Base-by-base conservation (phyloP, 92 coral and sea anemone species). In the Epizoanthus fatuus region DNA sequence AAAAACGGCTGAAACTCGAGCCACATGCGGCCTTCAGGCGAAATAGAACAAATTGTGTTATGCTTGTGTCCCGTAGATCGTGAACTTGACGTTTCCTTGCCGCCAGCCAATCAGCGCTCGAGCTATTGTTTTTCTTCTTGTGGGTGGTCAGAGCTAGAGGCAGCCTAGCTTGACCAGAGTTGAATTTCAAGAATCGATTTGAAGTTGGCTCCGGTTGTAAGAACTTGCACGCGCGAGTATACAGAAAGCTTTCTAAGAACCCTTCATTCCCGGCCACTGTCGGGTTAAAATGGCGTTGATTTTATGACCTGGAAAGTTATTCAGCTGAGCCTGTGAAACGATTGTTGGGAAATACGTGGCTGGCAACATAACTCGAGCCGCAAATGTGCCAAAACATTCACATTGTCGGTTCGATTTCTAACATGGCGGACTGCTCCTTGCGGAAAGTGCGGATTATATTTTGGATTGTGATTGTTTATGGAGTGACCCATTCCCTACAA, bases 131-230 rank as follows among this genome's bases (percentile, higher is more conserved):
- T 75, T 54, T 20, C 80, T 55, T 74, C 52, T 75, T 77, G 55
- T 77, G 82, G 82, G 82, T 77, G 82, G 82, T 77, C 82, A 77
- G 7, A n/a, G n/a, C n/a, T n/a, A n/a, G n/a, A 47, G 52, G 52
- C 52, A 47, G 52, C 52, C 52, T 47, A 47, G 52, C 52, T 47
- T 47, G 52, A 47, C 52, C 52, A 47, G 69, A 19, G 69, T 77
- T 58, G 69, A 76, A 57, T 76, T 76, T 39, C 81, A 39, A 37
- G 52, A 55, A 37, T 75, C 51, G 68, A 56, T 75, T 75, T 75
- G 81, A 75, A 77, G 82, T 77, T 77, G 4, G 37, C 70, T 69
- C 69, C 69, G 60, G 69, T 77, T 25, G 81, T 59, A 12, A 60
- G 69, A 20, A 20, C 63, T 60, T 77, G 63, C 82, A 70, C 82